A percentile compares a stretch with the other conserved stretches of the same genome.
phyloP scores from a whole-genome alignment of 2,113 vertebrate genomes.

The Perca schrenkii region DNA sequence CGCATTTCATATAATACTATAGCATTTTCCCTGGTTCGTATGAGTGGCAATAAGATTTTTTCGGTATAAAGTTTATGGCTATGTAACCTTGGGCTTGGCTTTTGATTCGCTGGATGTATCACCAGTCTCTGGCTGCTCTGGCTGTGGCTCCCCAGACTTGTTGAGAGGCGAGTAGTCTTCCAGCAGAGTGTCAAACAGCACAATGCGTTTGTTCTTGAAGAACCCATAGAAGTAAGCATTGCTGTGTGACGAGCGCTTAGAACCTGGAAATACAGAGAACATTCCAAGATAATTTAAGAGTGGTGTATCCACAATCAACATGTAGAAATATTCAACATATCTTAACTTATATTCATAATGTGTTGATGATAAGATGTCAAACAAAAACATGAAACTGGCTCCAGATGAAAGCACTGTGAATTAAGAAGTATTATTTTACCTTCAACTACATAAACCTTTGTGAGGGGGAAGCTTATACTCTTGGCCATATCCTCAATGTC shows the following conservation, averaged over 20 bases:
- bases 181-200: slow-evolving; percentile 96
- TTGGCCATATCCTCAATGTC: slow-evolving; percentile 95
- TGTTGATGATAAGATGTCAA: neutral
- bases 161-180: slow-evolving; percentile 95
- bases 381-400: neutral
- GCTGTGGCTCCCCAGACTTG: slow-evolving; percentile 85
- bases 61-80: neutral
- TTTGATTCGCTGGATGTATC: slow-evolving; percentile 87
- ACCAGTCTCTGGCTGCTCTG: slow-evolving; percentile 79
- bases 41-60: neutral
- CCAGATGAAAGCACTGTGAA: neutral
- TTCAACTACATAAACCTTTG: slow-evolving; percentile 98
- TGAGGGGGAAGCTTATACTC: slow-evolving; percentile 95
- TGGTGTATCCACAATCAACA: neutral
- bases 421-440: slow-evolving; percentile 78
- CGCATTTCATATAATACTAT: no score
- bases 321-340: neutral
- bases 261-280: slow-evolving; percentile 84
- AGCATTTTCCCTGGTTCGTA: neutral
- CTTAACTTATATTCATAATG: neutral
- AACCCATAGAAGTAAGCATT: slow-evolving; percentile 99
- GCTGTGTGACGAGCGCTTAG: slow-evolving; percentile 98
- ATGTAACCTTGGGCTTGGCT: slow-evolving; percentile 83
- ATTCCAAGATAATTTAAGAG: neutral
- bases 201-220: slow-evolving; percentile 99